Conservation (phyloP, 1,140 invertebrate species). For the Melipona quadrifasciata region DNA sequence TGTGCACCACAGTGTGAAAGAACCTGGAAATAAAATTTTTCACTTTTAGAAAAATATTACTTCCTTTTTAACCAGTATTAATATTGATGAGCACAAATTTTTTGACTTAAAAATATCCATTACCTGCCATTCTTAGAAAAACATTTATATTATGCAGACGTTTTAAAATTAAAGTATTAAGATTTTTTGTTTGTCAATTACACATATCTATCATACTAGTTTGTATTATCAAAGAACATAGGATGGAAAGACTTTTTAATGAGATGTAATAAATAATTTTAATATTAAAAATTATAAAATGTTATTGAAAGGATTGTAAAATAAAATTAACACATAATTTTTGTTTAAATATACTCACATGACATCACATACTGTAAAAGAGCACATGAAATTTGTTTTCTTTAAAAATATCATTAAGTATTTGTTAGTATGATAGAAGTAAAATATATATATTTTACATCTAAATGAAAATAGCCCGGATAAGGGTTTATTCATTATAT, state of each 20-base stretch:
- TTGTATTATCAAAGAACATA: background rate
- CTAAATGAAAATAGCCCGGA: conserved; percentile 42
- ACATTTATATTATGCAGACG: conserved; percentile 8
- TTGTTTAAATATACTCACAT: conserved; percentile 43
- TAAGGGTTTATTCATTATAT: conserved; percentile 62
- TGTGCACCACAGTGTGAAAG: conserved; percentile 66
- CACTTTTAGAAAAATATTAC: conserved; percentile 65
- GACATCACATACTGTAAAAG: conserved; percentile 38
- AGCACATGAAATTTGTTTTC: background rate
- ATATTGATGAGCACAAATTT: background rate
- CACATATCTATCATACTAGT: conserved; percentile 1
- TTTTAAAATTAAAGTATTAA: background rate
- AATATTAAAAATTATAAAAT: conserved; percentile 18
- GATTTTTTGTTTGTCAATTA: background rate
- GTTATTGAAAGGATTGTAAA: conserved; percentile 16
- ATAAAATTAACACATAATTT: conserved; percentile 3
- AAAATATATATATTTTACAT: background rate
- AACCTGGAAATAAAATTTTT: conserved; percentile 71
- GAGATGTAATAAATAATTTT: background rate
- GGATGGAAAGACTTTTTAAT: background rate
- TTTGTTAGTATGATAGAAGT: conserved; percentile 24
- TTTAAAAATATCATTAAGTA: conserved; percentile 4
- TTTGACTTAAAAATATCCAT: background rate
- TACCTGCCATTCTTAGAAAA: background rate
- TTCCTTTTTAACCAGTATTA: conserved; percentile 36